Evolutionary conservation across 2,888 invertebrate species (phyloP), one percentile per base, ranked within the genome.

Genomic region (Xylota segnis): DNA sequence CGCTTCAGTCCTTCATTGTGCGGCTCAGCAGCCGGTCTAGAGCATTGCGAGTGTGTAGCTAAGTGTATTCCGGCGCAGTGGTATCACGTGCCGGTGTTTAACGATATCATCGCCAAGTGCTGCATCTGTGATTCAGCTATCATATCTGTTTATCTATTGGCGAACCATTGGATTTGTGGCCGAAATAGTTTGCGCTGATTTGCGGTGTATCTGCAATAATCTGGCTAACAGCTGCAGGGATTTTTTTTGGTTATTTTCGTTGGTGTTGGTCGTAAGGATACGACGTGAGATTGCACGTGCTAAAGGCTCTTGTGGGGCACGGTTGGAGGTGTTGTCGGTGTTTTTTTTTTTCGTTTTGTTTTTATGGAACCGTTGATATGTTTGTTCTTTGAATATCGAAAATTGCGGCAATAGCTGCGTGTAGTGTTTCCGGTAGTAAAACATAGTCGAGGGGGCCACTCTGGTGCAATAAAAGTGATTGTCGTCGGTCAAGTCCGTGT

Each of bases 1-100:
- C 65, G 68, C 43, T 86, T 86, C 86, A 86, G 86, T 86, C 86
- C 86, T 86, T 86, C 82, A 68, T 72, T 68, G 86, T 86, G 82
- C 82, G 86, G 86, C 86, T 77, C 86, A 82, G 63, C 72, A 82
- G 82, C 68, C 82, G 72, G 86, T 82, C 70, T 77, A 72, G 43
- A 43, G 54, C 59, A 70, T 59, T 34, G 40, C 34, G 58, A 76
- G 63, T 50, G 63, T 50, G 68, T 61, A 71, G 61, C 45, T 37
- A 83, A 37, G 58, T 37, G 10, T 58, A 29, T 6, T 70, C 29
- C 71, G 52, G 61, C 37, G 47, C 59, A 12, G 27, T 40, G 50
- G 45, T 75, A 58, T 61, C 71, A 59, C 66, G 76, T 72, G 76
- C 76, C 76, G 68, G 86, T 63, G 47, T 72, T 82, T 72, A 34